Evolutionary conservation across 2,113 vertebrate genomes (phyloP), one percentile per base, ranked within the genome.

Genomic region (Setophaga petechia): DNA sequence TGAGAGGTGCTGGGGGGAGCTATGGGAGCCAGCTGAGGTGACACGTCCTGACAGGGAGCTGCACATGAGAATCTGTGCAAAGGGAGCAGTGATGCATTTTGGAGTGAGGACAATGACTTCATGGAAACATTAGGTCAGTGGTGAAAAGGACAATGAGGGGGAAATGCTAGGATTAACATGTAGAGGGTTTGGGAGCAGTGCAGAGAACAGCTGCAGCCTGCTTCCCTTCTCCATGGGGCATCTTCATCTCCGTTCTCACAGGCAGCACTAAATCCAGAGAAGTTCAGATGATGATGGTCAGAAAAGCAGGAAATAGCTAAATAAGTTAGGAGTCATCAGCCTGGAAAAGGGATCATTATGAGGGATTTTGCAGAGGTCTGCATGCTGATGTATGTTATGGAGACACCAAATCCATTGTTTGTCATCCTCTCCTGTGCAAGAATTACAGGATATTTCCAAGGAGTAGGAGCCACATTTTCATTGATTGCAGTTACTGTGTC

Each of bases 11-110:
- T 65, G 54, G 23, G 77, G 58, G 12, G 59, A 86, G 67, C 90
- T 51, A 25, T 4, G 43, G 58, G 68, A 76, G 65, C 0, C 11
- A 61, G 46, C 76, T 30, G 47, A n/a, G 46, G 76, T 1, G 1
- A 39, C 0, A 10, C 1, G 5, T 23, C 31, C 66, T 0, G 0
- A 7, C 0, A 0, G 39, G 23, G 66, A 74, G 68, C 8, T 5
- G 31, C 15, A 55, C 54, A 7, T 11, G 16, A 33, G 58, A 43
- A 58, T 68, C 58, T 2, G 1, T 1, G 5, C 41, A 20, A 57
- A 41, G 49, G 39, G 33, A 33, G 27, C 2, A 9, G 10, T 44
- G 58, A 10, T 73, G 83, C 8, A 0, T 52, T 95, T 69, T 52
- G 41, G 65, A 49, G 33, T n/a, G 79, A 27, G 41, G 24, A 71